Evolutionary conservation across 92 coral and sea anemone genomes (phyloP).

Genomic region (Actinernus sp.): DNA sequence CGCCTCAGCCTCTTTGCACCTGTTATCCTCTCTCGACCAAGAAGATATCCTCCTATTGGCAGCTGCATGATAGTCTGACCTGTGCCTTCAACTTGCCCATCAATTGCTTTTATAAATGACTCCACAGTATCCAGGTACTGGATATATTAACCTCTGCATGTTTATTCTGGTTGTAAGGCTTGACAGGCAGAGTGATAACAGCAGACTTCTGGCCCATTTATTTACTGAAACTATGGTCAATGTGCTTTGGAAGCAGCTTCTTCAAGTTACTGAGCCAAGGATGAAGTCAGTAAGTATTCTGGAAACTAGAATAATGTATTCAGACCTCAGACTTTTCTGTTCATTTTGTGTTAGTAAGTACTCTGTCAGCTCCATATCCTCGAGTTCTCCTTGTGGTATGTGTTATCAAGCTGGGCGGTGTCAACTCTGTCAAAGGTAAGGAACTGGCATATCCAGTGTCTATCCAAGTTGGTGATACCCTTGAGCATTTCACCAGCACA

Average conservation of each 20-base stretch:
- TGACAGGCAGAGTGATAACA: constrained; percentile 31
- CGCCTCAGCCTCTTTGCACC: constrained; percentile 47
- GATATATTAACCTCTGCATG: constrained; percentile 64
- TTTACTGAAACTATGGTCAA: constrained; percentile 17
- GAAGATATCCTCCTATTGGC: constrained; percentile 53
- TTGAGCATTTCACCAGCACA: constrained; percentile 26
- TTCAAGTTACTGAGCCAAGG: neutral
- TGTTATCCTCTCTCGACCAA: constrained; percentile 46
- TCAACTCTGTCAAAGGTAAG: constrained; percentile 58
- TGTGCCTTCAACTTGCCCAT: no score
- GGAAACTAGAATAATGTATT: constrained; percentile 11
- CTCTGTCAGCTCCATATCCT: constrained; percentile 9
- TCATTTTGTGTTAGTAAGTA: constrained; percentile 16
- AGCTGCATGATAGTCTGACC: constrained; percentile 18
- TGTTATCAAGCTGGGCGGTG: constrained; percentile 18
- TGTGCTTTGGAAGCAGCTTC: constrained; percentile 22
- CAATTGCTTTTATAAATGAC: neutral
- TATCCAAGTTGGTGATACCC: constrained; percentile 27
- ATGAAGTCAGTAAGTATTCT: constrained; percentile 24
- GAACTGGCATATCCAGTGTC: constrained; percentile 62
- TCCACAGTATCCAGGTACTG: constrained; percentile 30
- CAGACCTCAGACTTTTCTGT: constrained; percentile 4
- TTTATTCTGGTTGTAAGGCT: constrained; percentile 50
- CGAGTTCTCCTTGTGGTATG: constrained; percentile 24
- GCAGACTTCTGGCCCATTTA: constrained; percentile 40